A percentile compares a stretch with the other conserved stretches of the same genome.
These are phyloP conservation scores for Gortyna flavago DNA, from an alignment of 2,888 invertebrate genomes.

Conservation along the genomic window DNA sequence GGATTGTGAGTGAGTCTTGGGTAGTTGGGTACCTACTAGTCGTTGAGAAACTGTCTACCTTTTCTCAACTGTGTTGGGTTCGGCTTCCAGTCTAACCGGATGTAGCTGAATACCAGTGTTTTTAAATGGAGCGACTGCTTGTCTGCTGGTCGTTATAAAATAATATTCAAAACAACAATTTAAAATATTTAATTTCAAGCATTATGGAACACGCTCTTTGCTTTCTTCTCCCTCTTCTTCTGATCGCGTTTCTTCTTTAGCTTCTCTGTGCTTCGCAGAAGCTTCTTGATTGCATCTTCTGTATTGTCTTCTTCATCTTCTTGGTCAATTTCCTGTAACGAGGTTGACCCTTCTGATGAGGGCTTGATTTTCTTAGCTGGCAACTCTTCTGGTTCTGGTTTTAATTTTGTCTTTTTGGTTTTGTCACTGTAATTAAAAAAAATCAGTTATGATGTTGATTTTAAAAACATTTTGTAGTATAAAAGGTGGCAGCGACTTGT, in stretches of 20 bases:
- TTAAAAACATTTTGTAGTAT: background rate
- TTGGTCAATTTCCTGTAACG: conserved; percentile 55
- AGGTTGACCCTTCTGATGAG: conserved; percentile 77
- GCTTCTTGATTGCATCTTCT: conserved; percentile 81
- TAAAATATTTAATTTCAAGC: conserved; percentile 75
- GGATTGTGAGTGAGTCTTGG: too few species aligned
- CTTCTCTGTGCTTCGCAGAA: conserved; percentile 86
- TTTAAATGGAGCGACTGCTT: too few species aligned
- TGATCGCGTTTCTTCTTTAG: conserved; percentile 82
- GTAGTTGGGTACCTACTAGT: too few species aligned
- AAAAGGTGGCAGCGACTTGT: too few species aligned
- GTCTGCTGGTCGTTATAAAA: background rate
- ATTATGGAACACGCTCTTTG: conserved; percentile 86
- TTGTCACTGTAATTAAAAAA: conserved; percentile 70
- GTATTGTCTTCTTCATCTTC: conserved; percentile 60
- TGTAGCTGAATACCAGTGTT: too few species aligned
- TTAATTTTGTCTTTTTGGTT: conserved; percentile 70
- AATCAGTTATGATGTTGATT: background rate
- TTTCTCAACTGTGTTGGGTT: too few species aligned
- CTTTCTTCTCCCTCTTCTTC: conserved; percentile 82
- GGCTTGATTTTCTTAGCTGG: conserved; percentile 76
- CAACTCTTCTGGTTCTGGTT: conserved; percentile 44
- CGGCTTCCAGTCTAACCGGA: too few species aligned
- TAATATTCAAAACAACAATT: background rate
- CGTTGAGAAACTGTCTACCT: too few species aligned